Evolutionary conservation across 2,797 vertebrate species (phyloP).

Genomic region (Microctenopoma stevenorrisi): DNA sequence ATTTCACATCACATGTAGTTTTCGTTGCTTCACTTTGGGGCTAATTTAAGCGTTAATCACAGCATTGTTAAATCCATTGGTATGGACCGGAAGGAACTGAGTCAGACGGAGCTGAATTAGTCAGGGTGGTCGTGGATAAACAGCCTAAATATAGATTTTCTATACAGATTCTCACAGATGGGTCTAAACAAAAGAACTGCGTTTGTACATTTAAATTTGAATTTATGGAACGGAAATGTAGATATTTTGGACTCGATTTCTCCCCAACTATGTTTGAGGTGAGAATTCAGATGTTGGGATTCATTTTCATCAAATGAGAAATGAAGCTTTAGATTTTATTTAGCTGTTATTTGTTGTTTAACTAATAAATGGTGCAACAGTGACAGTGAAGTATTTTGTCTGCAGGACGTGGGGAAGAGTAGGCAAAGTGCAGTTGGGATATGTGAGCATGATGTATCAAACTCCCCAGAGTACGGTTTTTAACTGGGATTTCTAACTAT

Average conservation of each 20-base stretch:
- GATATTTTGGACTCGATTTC: no score
- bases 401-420: no score
- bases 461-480: not conserved
- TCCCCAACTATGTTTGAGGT: no score
- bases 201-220: not conserved
- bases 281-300: no score
- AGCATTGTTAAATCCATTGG: conserved; percentile 11
- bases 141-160: conserved; percentile 16
- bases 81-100: conserved; percentile 7
- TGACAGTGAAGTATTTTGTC: no score
- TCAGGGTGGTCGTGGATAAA: not conserved
- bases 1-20: not conserved
- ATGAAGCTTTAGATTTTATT: no score
- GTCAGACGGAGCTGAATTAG: conserved; percentile 12
- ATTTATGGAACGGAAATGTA: no score
- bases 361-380: no score
- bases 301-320: no score
- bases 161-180: not conserved
- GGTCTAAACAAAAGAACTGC: not conserved
- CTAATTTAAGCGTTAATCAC: conserved; percentile 4
- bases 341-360: no score
- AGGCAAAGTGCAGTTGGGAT: no score
- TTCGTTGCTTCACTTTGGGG: not conserved
- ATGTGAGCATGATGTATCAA: not conserved
- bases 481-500: not conserved